phyloP scores from a whole-genome alignment of 2,888 invertebrate genomes.

The Alloplasta piceator region DNA sequence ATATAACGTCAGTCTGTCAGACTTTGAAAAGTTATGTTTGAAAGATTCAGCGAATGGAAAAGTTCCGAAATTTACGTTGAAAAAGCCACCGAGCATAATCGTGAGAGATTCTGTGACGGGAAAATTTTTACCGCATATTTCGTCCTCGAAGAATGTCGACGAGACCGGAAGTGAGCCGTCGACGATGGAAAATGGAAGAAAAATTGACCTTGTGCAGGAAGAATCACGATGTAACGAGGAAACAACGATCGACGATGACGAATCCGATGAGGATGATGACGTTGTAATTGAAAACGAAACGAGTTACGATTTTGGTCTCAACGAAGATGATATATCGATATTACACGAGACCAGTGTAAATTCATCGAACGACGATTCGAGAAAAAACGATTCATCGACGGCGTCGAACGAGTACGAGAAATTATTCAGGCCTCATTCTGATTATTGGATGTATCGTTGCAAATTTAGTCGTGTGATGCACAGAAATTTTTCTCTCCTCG shows the following conservation, averaged over 20 bases:
- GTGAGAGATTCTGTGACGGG: constrained; percentile 43
- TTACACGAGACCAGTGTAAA: constrained; percentile 46
- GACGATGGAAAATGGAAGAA: neutral
- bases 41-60: neutral
- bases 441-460: constrained; percentile 82
- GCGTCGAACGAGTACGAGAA: constrained; percentile 41
- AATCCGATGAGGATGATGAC: constrained; percentile 7
- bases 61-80: neutral
- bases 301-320: constrained; percentile 29
- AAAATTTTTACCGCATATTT: constrained; percentile 37
- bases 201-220: neutral
- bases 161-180: neutral
- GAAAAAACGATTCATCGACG: constrained; percentile 13
- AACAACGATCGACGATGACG: constrained; percentile 4
- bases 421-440: constrained; percentile 75
- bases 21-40: constrained; percentile 50
- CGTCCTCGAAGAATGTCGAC: neutral
- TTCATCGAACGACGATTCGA: constrained; percentile 11
- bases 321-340: constrained; percentile 62
- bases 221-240: too few relatives aligned
- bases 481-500: constrained; percentile 75
- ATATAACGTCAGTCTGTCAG: constrained; percentile 57
- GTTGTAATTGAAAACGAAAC: constrained; percentile 5
- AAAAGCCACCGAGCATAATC: constrained; percentile 21
- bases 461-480: constrained; percentile 73